Conservation (phyloP, 2,113 vertebrate species). For the Athene noctua region DNA sequence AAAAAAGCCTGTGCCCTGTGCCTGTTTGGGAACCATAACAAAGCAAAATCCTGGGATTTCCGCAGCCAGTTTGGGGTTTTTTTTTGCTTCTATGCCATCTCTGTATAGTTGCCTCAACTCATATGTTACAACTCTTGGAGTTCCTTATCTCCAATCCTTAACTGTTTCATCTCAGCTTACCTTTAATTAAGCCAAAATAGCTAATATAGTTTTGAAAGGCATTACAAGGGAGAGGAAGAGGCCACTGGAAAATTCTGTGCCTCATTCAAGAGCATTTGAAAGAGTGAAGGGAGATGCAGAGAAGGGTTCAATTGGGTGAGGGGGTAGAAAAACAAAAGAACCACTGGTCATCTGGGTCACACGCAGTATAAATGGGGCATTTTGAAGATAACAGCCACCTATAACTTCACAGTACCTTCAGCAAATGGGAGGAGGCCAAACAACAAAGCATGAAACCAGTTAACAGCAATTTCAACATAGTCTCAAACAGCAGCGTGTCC, state of each 20-base stretch:
- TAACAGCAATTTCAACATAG: not conserved
- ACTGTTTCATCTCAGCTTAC: not conserved
- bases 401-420: not conserved
- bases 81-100: not conserved
- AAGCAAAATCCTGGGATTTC: not conserved
- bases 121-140: not conserved
- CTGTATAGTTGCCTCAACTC: accelerated
- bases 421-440: not conserved
- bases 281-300: not conserved
- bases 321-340: not conserved
- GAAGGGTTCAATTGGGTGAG: not conserved
- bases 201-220: not conserved
- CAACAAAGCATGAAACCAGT: not conserved
- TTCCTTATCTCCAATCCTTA: not conserved
- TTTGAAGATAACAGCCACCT: not conserved
- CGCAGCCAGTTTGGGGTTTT: not conserved
- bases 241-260: not conserved
- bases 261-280: not conserved
- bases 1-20: not conserved
- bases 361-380: not conserved
- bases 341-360: not conserved
- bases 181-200: not conserved
- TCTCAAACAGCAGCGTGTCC: accelerated
- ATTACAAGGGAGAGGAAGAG: not conserved
- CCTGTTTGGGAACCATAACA: not conserved